These are phyloP conservation scores for Melanaphis sacchari DNA, from an alignment of 1,140 invertebrate genomes.

Conservation along the genomic window DNA sequence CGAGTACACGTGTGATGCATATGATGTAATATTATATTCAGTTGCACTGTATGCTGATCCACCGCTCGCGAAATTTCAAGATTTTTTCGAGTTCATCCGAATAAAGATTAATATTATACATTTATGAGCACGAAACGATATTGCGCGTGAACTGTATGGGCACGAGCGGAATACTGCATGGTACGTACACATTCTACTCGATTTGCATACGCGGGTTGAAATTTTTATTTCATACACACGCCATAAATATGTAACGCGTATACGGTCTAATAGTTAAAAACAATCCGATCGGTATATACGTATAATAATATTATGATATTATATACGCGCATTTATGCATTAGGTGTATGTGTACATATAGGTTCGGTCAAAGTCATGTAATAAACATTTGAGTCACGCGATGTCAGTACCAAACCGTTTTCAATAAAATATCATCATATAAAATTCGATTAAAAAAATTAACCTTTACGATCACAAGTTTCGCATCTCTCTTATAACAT, in stretches of 20 bases:
- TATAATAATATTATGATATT: background rate
- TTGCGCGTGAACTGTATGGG: background rate
- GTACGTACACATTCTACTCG: background rate
- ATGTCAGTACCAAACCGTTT: constrained; percentile 20
- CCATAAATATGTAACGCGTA: constrained; percentile 8
- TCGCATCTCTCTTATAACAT: background rate
- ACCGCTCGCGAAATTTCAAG: background rate
- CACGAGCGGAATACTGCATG: background rate
- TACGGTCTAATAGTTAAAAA: constrained; percentile 37
- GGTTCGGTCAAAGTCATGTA: background rate
- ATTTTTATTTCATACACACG: background rate
- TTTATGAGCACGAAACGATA: background rate
- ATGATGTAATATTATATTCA: background rate
- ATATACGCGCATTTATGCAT: background rate
- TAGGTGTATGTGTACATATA: background rate
- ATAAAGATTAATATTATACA: background rate
- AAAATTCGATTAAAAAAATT: constrained; percentile 44
- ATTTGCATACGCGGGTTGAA: constrained; percentile 34
- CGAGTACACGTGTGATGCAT: background rate
- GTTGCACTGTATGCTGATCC: background rate
- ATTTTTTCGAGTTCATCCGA: background rate
- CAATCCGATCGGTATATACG: constrained; percentile 16
- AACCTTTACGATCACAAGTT: background rate
- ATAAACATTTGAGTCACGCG: constrained; percentile 41
- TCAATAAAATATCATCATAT: constrained; percentile 25